phyloP scores from a whole-genome alignment of 2,113 vertebrate species.

The Coturnix japonica region DNA sequence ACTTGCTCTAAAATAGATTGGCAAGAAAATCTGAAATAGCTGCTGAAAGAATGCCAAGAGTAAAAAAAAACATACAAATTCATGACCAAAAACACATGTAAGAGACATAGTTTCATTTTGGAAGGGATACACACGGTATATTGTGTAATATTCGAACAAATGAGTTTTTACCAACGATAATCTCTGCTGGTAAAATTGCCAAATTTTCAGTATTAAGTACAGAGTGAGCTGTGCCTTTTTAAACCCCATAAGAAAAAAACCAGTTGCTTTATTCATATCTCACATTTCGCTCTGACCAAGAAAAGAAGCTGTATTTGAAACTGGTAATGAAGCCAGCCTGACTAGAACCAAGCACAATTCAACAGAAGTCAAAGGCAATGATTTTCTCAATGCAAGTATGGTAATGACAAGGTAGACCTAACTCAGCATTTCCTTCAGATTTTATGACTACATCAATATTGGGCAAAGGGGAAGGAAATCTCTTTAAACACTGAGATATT shows the following conservation, averaged over 20 bases:
- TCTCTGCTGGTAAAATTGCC: conserved; percentile 1
- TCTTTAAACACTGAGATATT: background rate
- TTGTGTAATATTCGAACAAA: conserved; percentile 49
- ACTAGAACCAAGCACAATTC: background rate
- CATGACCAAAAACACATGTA: conserved; percentile 50
- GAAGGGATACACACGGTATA: conserved; percentile 23
- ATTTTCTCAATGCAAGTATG: background rate
- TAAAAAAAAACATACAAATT: conserved; percentile 12
- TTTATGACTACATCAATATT: background rate
- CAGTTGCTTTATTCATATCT: background rate
- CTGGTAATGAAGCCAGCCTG: background rate
- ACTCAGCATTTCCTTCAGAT: background rate
- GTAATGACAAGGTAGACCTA: background rate
- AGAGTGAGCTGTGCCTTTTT: background rate
- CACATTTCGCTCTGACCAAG: background rate
- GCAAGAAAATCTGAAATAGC: conserved; percentile 61
- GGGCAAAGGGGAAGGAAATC: rapidly evolving
- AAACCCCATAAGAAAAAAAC: background rate
- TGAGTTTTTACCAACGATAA: conserved; percentile 34
- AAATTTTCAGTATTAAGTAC: background rate
- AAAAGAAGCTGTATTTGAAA: background rate
- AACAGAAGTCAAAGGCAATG: background rate
- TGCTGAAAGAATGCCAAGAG: conserved; percentile 49
- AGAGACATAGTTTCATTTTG: conserved; percentile 53
- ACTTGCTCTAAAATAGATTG: conserved; percentile 52